A percentile compares a stretch with the other conserved stretches of the same genome.
Conservation (phyloP, 2,113 vertebrate genomes). For the Synodontis membranacea region DNA sequence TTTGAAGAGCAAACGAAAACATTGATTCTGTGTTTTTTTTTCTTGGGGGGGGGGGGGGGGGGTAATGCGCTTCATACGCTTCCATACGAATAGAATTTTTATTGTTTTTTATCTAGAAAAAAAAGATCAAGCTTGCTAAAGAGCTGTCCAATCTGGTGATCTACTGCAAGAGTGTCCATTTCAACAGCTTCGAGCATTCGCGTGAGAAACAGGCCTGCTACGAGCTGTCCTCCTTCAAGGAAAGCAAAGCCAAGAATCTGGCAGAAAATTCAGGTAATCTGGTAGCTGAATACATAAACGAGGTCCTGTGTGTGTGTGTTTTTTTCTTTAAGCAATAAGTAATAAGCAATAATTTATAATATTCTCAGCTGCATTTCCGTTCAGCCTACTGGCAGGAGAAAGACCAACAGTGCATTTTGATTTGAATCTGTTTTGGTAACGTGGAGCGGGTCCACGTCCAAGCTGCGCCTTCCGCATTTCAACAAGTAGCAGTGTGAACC, state of each 20-base stretch:
- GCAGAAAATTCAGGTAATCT: constrained; percentile 81
- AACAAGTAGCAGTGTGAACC: too few relatives aligned
- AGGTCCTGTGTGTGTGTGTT: not conserved
- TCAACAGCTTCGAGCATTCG: constrained; percentile 79
- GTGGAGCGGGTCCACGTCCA: too few relatives aligned
- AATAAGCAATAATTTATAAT: too few relatives aligned
- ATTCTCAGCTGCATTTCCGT: not conserved
- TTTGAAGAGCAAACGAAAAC: not conserved
- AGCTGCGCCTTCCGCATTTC: too few relatives aligned
- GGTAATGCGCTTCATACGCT: too few relatives aligned
- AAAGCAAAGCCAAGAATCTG: constrained; percentile 83
- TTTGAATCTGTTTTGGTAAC: too few relatives aligned
- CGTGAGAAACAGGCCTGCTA: constrained; percentile 78
- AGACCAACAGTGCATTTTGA: too few relatives aligned
- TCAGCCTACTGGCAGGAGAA: too few relatives aligned
- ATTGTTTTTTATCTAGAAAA: constrained; percentile 70
- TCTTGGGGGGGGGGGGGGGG: too few relatives aligned
- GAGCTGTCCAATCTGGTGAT: constrained; percentile 87
- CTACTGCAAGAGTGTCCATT: constrained; percentile 97
- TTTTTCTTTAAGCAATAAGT: too few relatives aligned
- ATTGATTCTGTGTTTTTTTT: not conserved
- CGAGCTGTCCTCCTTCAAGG: constrained; percentile 89
- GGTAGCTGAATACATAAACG: not conserved
- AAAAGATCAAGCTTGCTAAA: constrained; percentile 85
- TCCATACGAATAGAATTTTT: not conserved